phyloP scores from a whole-genome alignment of 2,888 invertebrate species.

The Entomobrya proxima region DNA sequence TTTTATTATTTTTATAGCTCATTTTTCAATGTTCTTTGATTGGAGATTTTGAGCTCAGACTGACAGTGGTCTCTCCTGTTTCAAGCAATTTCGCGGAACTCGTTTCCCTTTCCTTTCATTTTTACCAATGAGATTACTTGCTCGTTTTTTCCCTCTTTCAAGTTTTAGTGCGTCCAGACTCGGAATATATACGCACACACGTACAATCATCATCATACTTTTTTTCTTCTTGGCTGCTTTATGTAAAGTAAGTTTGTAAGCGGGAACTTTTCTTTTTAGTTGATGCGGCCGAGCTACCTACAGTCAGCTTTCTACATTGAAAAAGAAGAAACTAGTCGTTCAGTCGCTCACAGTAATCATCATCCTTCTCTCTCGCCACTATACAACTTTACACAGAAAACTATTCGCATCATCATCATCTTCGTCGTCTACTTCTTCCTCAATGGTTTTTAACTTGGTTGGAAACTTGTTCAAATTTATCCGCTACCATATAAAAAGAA shows the following conservation, averaged over 20 bases:
- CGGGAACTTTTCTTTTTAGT: not conserved
- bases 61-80: not conserved
- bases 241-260: slow-evolving; percentile 28
- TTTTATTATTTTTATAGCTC: too few relatives aligned
- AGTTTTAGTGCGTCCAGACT: slow-evolving; percentile 3
- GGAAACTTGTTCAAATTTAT: slow-evolving; percentile 36
- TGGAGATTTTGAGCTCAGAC: not conserved
- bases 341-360: not conserved
- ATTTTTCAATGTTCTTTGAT: too few relatives aligned
- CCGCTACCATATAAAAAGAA: not conserved
- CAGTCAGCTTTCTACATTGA: too few relatives aligned
- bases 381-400: not conserved
- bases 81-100: not conserved
- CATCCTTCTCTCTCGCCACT: not conserved
- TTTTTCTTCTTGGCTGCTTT: slow-evolving; percentile 16
- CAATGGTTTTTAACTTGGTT: slow-evolving; percentile 41
- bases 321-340: too few relatives aligned
- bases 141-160: slow-evolving; percentile 26
- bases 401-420: slow-evolving; percentile 30
- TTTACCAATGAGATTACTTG: slow-evolving; percentile 62
- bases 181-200: not conserved
- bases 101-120: slow-evolving; percentile 2
- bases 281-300: not conserved
- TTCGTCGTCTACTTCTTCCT: not conserved
- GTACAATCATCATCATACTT: not conserved